phyloP scores from a whole-genome alignment of 2,113 vertebrate genomes.

The Antechinus flavipes region DNA sequence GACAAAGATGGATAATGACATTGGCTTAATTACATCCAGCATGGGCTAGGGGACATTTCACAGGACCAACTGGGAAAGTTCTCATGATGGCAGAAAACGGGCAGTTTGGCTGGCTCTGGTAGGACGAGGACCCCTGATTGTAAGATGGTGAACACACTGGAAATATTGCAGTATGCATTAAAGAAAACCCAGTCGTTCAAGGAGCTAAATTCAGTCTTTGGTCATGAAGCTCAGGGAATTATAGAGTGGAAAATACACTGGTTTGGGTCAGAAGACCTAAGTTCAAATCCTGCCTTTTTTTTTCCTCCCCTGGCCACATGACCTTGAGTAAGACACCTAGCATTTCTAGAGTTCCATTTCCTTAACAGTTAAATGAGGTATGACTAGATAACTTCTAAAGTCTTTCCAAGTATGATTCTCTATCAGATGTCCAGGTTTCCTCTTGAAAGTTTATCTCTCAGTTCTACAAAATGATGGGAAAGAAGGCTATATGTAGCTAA shows the following conservation, averaged over 20 bases:
- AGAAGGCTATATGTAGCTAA: not conserved
- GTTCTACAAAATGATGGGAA: conserved; percentile 15
- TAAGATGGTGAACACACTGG: not conserved
- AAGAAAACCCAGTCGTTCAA: not conserved
- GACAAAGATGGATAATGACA: too few relatives aligned
- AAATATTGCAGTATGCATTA: not conserved
- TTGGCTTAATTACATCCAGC: not conserved
- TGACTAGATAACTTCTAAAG: not conserved
- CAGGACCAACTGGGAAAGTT: not conserved
- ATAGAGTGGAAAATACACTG: not conserved
- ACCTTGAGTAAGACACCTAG: not conserved
- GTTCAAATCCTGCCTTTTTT: not conserved
- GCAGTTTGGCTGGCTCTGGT: not conserved
- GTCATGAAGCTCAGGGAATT: not conserved
- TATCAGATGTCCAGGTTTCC: not conserved
- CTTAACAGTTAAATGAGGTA: not conserved
- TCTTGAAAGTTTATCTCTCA: not conserved
- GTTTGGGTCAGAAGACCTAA: not conserved
- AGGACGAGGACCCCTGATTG: not conserved
- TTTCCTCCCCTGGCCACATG: too few relatives aligned
- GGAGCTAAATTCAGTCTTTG: not conserved
- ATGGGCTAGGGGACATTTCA: not conserved
- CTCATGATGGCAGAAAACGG: not conserved
- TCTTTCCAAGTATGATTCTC: not conserved
- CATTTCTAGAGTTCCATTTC: not conserved